Base-by-base conservation (phyloP, 2,113 vertebrate genomes). In the Pseudonaja textilis region DNA sequence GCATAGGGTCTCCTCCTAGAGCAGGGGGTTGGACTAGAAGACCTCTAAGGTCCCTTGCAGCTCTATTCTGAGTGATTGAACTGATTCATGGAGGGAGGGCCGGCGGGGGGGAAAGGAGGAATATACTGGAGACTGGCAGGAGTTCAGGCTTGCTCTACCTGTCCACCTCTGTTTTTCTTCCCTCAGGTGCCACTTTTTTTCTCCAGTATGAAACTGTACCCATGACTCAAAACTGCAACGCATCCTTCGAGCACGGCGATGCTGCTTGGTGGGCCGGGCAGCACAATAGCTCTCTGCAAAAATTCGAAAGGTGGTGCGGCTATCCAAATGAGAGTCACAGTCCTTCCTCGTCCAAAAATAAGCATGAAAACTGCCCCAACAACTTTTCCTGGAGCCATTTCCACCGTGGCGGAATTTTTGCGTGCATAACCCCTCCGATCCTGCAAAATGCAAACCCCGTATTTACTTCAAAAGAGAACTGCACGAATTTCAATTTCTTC, bases 391-490 rank as follows among this genome's bases (percentile, higher is more conserved):
- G 22, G 2, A 18, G 3, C 6, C 1, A 2, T 89, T 81, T 20
- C 9, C 3, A 1, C 3, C 0, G 0, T 4, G 88, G 92, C 6
- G 88, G 88, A 42, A 61, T 90, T 8, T 89, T 93, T 90, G 92
- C 92, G 12, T 93, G 92, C 74, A 26, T 8, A 52, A 1, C 3
- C 22, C 9, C 9, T 9, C 47, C 0, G 42, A 20, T 1, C 4
- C 1, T 0, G 69, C 2, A 39, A 2, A 5, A 47, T 3, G 0
- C 20, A 54, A 1, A 0, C 22, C 88, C 88, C 5, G 0, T 90
- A 11, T 90, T 93, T 52, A 42, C 1, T 52, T 22, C 34, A 0
- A 0, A 1, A 1, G 23, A 22, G 0, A 0, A 64, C 22, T 93
- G 92, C 92, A 54, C 0, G 5, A 3, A 26, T 61, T 90, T 52